Evolutionary conservation across 2,113 vertebrate species (phyloP).

Genomic region (Sturnus vulgaris): DNA sequence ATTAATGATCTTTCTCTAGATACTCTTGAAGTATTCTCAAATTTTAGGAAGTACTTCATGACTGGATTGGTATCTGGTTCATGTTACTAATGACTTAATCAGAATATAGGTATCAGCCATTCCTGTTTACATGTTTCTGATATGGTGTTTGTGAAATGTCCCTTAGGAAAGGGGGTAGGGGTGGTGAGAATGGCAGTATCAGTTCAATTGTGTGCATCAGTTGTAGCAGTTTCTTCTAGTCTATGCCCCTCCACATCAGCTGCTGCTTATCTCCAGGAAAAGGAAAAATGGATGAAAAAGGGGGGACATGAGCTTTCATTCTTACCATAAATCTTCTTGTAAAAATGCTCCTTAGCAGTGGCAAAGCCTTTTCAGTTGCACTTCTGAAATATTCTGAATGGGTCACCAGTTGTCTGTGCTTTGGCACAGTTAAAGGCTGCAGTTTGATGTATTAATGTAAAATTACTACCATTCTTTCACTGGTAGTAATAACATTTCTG

Average conservation of each 20-base stretch:
- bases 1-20: background rate
- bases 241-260: background rate
- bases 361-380: background rate
- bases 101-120: background rate
- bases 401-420: background rate
- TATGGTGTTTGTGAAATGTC: background rate
- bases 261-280: background rate
- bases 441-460: background rate
- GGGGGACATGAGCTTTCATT: background rate
- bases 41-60: background rate
- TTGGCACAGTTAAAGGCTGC: background rate
- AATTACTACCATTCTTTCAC: background rate
- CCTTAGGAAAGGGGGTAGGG: rapidly evolving
- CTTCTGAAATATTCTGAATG: background rate
- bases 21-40: background rate
- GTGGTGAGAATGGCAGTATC: background rate
- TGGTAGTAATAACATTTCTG: background rate
- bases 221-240: background rate
- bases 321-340: background rate
- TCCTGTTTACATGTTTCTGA: background rate
- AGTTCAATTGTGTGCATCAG: rapidly evolving
- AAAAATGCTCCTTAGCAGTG: background rate
- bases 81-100: background rate
- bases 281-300: background rate
- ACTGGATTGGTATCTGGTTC: background rate